These are phyloP conservation scores for Rhabdomys dilectus DNA, from an alignment of 2,113 vertebrate species.

Conservation along the genomic window DNA sequence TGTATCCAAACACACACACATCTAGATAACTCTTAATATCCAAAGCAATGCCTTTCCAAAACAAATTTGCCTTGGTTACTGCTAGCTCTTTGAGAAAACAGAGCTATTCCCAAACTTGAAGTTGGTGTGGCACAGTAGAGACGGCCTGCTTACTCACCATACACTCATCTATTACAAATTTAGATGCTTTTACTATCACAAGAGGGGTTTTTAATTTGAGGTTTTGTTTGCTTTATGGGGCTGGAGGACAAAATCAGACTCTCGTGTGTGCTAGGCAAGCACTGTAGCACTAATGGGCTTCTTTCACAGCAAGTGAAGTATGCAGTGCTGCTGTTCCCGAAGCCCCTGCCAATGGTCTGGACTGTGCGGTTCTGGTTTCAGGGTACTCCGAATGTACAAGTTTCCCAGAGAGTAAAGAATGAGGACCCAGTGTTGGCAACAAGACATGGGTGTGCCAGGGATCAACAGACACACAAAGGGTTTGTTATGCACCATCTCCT, in stretches of 20 bases:
- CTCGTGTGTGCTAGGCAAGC: not conserved
- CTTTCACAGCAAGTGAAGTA: not conserved
- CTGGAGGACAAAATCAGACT: not conserved
- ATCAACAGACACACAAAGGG: not conserved
- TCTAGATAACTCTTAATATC: not conserved
- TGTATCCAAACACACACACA: rapidly evolving
- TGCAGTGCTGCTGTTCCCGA: not conserved
- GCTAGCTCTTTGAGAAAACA: not conserved
- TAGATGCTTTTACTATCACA: not conserved
- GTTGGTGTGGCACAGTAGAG: not conserved
- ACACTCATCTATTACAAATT: not conserved
- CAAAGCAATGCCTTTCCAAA: not conserved
- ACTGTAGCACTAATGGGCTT: not conserved
- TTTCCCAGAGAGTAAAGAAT: not conserved
- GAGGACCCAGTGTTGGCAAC: not conserved
- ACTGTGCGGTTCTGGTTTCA: not conserved
- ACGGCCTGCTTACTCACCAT: not conserved
- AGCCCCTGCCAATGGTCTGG: not conserved
- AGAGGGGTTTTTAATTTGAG: not conserved
- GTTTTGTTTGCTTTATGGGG: not conserved
- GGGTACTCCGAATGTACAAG: not conserved
- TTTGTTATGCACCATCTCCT: not conserved
- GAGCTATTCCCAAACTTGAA: not conserved
- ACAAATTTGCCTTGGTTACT: not conserved
- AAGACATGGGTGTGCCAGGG: not conserved